Evolutionary conservation across 2,113 vertebrate genomes (phyloP), one percentile per base, ranked within the genome.

Genomic region (Chaetodon trifascialis): DNA sequence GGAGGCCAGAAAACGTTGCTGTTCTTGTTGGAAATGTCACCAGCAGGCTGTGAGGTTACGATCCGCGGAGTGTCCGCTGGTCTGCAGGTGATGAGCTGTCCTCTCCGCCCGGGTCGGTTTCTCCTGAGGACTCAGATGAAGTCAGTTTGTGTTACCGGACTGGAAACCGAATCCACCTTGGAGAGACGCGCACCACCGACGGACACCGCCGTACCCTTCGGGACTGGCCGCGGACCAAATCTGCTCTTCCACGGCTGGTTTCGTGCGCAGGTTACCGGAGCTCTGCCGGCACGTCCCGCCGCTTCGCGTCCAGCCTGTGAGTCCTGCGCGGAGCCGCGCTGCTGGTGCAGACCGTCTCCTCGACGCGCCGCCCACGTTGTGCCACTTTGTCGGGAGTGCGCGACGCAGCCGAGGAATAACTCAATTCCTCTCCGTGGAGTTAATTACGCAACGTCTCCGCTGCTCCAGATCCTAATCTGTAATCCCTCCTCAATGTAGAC

Each of bases 341-440:
- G 65, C 69, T 25, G 82, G 10, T n/a, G 40, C 76, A 49, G 63
- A 55, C 46, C 80, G 55, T 12, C 65, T 56, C 79, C 65, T 52
- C 79, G 16, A 85, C 82, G 91, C 89, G 40, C 89, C 93, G 93
- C 89, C 92, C 92, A 92, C 92, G 91, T 76, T 80, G 86, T 70
- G 90, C 76, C 80, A 62, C 71, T 74, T 76, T 21, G 21, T 54
- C 55, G n/a, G 68, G 77, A 70, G 80, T 5, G 47, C 69, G 63
- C 68, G 79, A 49, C 63, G 56, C 46, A 56, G 36, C 63, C 12
- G 83, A 72, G 81, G 70, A 71, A 73, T 34, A 40, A 56, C 79
- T 85, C 76, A 14, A 23, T 63, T 72, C 54, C 67, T 80, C 64
- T 4, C 12, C 12, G 36, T 34, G 56, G 59, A 79, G 63, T 87